Evolutionary conservation across 2,888 invertebrate species (phyloP).

Genomic region (Harpalus rufipes): DNA sequence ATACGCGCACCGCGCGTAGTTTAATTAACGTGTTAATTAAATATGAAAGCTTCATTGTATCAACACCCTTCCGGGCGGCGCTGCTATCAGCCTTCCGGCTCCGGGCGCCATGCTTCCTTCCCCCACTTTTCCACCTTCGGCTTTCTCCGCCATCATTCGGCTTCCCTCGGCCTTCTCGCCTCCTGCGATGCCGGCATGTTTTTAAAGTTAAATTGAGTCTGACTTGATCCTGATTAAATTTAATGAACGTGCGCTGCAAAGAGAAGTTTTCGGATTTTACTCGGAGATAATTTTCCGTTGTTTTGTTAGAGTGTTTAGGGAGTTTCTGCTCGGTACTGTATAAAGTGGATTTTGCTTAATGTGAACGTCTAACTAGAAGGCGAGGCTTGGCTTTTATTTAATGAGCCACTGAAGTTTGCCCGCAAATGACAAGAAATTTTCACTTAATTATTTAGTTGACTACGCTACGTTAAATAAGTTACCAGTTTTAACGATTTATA

Average conservation of each 20-base stretch:
- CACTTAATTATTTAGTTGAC: conserved; percentile 11
- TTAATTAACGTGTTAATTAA: conserved; percentile 77
- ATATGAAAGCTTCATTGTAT: conserved; percentile 76
- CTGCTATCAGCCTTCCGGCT: not conserved
- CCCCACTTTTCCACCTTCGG: conserved; percentile 29
- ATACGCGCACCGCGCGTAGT: conserved; percentile 73
- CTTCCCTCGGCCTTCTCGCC: conserved; percentile 17
- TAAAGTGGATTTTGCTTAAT: conserved; percentile 45
- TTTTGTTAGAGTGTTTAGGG: conserved; percentile 46
- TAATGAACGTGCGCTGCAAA: conserved; percentile 60
- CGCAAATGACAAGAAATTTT: conserved; percentile 47
- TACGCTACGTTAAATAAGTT: conserved; percentile 8
- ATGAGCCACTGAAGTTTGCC: not conserved
- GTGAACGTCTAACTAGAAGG: conserved; percentile 32
- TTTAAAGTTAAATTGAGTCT: conserved; percentile 66
- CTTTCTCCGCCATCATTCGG: conserved; percentile 10
- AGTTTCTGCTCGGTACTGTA: not conserved
- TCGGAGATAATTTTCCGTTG: conserved; percentile 40
- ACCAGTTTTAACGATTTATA: conserved; percentile 21
- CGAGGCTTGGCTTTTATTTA: conserved; percentile 25
- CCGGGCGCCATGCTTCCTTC: conserved; percentile 43
- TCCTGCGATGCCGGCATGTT: conserved; percentile 28
- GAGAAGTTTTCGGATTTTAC: conserved; percentile 62
- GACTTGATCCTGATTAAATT: conserved; percentile 66
- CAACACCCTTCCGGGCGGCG: conserved; percentile 70